These are phyloP conservation scores for Melanostoma scalare DNA, from an alignment of 2,888 invertebrate genomes.

Conservation along the genomic window DNA sequence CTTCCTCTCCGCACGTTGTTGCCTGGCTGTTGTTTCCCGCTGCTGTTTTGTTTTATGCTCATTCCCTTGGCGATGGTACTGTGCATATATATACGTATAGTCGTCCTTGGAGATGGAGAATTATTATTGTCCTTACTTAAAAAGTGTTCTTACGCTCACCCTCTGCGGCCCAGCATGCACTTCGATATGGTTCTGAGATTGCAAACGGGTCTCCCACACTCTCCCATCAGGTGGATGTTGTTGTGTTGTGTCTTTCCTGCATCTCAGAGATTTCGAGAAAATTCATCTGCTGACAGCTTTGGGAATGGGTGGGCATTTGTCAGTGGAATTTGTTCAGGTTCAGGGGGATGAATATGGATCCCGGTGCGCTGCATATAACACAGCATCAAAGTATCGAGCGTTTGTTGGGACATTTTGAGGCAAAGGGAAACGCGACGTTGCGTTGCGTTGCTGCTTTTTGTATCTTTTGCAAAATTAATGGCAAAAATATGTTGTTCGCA, in stretches of 20 bases:
- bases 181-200: conserved; percentile 44
- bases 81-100: conserved; percentile 42
- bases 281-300: conserved; percentile 58
- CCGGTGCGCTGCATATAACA: neutral
- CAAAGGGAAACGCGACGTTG: conserved; percentile 23
- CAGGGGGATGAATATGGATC: neutral
- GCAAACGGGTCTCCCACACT: conserved; percentile 24
- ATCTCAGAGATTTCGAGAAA: conserved; percentile 39
- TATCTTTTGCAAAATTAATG: conserved; percentile 70
- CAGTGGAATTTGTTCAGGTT: conserved; percentile 13
- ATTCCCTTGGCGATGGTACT: conserved; percentile 13
- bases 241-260: conserved; percentile 44
- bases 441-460: conserved; percentile 43
- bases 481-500: conserved; percentile 65
- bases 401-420: conserved; percentile 15
- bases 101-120: conserved; percentile 56
- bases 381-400: neutral
- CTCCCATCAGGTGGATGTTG: conserved; percentile 32
- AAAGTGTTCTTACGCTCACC: conserved; percentile 37
- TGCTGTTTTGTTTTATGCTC: conserved; percentile 40
- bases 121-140: conserved; percentile 55
- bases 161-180: conserved; percentile 56
- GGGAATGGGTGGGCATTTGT: conserved; percentile 46
- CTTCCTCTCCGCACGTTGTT: conserved; percentile 15
- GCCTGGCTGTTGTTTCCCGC: conserved; percentile 42